A percentile compares a stretch with the other conserved stretches of the same genome.
Evolutionary conservation across 1,140 invertebrate genomes (phyloP).

Genomic region (Rhopalosiphum maidis): DNA sequence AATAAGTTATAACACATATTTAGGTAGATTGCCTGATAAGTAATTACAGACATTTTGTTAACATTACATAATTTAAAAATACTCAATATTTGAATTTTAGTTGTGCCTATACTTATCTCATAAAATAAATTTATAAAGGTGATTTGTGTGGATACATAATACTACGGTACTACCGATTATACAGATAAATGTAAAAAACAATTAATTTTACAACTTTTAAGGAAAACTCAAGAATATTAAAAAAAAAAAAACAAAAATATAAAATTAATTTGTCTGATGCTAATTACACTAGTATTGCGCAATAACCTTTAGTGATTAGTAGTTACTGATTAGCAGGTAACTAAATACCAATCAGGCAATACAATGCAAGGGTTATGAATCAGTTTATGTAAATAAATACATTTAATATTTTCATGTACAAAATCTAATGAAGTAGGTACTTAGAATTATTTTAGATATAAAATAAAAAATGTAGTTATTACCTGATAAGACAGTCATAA

Average conservation of each 20-base stretch:
- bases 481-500: conserved; percentile 96
- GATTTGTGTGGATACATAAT: neutral
- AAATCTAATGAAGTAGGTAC: neutral
- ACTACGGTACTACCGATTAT: neutral
- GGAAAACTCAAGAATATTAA: too few species aligned
- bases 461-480: conserved; percentile 59
- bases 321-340: neutral
- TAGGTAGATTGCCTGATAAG: too few species aligned
- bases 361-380: neutral
- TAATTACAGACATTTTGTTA: too few species aligned
- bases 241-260: too few species aligned
- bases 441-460: conserved; percentile 9
- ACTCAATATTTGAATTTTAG: neutral
- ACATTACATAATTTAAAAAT: neutral
- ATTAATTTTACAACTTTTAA: neutral
- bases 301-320: neutral
- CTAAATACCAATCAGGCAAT: neutral
- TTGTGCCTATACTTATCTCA: neutral
- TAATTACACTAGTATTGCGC: neutral
- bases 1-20: too few species aligned
- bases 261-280: neutral
- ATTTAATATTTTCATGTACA: neutral
- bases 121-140: neutral
- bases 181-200: neutral
- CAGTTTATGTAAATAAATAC: neutral